Evolutionary conservation across 2,888 invertebrate genomes (phyloP), one percentile per base, ranked within the genome.

Genomic region (Lysandra coridon): DNA sequence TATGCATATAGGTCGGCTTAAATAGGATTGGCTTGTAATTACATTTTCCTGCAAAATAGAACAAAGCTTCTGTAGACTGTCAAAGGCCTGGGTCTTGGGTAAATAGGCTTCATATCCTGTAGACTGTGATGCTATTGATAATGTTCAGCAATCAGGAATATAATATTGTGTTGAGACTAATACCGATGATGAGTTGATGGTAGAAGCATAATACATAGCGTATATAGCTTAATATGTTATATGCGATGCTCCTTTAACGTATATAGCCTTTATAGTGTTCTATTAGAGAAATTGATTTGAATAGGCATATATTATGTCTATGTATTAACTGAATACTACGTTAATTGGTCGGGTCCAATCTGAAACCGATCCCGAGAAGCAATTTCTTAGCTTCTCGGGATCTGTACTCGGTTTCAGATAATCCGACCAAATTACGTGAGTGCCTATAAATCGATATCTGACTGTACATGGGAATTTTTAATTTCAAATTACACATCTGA

Each of bases 11-110:
- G 64, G 64, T 30, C 64, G 30, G 64, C 12, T 64, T 30, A 64
- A 64, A 64, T 64, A 12, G 64, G 64, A 64, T 64, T 64, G 64
- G 4, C 64, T 64, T 30, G 12, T 64, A 64, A 64, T 64, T 64
- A 64, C 30, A 64, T 64, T 64, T 64, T 7, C 62, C 62, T 64
- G 64, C 64, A 64, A 30, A 49, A 49, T 64, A 64, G 12, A 64
- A 64, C 64, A 64, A 64, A 64, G 64, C 30, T 4, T 64, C 64
- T 64, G 23, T 7, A 23, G 62, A 30, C 64, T 64, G 64, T 64
- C 64, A 64, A 64, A 64, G 64, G 64, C 30, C 30, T 12, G 12
- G 4, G 30, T 64, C 64, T 64, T 64, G 64, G 30, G 4, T 64
- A 30, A 23, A 23, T 64, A 30, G 64, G 23, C 64, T 30, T 64